phyloP scores from a whole-genome alignment of 1,140 invertebrate genomes.

The Hyposmocoma kahamanoa region DNA sequence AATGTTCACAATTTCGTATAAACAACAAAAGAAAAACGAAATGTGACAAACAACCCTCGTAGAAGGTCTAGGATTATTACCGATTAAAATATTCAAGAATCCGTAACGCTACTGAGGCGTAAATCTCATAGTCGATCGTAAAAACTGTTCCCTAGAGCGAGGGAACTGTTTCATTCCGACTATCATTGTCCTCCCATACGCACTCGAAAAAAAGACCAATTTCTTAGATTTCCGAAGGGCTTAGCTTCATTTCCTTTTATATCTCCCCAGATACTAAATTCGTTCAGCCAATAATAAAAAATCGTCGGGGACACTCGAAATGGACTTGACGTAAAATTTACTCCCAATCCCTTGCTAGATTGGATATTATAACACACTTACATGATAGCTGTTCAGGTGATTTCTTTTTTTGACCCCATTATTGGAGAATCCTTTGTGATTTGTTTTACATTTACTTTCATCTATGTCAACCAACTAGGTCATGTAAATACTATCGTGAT shows the following conservation, averaged over 20 bases:
- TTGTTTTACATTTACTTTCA: too few species aligned
- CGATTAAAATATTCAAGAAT: slow-evolving; percentile 46
- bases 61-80: slow-evolving; percentile 19
- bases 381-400: slow-evolving; percentile 1
- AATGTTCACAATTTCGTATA: not conserved
- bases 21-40: not conserved
- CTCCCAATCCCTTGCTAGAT: slow-evolving; percentile 29
- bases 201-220: slow-evolving; percentile 56
- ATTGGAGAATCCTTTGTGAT: too few species aligned
- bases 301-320: slow-evolving; percentile 51
- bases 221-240: slow-evolving; percentile 67
- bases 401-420: not conserved
- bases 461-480: too few species aligned
- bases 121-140: slow-evolving; percentile 50
- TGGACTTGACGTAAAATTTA: slow-evolving; percentile 52
- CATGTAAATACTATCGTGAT: too few species aligned
- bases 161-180: slow-evolving; percentile 42
- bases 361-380: slow-evolving; percentile 38
- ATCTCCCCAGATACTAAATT: slow-evolving; percentile 67
- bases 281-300: slow-evolving; percentile 65
- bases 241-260: slow-evolving; percentile 70
- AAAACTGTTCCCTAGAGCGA: slow-evolving; percentile 42
- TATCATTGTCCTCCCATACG: slow-evolving; percentile 52
- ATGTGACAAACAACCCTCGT: slow-evolving; percentile 24
- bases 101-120: slow-evolving; percentile 36